These are phyloP conservation scores for Megathymus violae DNA, from an alignment of 1,140 invertebrate genomes.

Conservation along the genomic window DNA sequence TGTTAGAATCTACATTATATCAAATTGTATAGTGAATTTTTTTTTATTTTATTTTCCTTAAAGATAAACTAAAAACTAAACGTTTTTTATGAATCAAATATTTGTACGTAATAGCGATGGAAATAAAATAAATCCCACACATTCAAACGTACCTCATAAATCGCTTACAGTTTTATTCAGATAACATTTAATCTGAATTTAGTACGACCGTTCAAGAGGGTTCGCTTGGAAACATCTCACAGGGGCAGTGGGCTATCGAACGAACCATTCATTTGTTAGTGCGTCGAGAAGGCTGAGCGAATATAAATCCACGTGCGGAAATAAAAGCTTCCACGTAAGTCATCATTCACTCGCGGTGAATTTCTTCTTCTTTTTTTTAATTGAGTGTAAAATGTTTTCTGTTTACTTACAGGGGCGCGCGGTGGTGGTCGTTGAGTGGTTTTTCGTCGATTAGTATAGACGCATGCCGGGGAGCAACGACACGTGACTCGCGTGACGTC, in stretches of 20 bases:
- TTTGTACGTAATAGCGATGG: neutral
- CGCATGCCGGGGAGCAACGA: constrained; percentile 60
- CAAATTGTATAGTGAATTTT: too few relatives aligned
- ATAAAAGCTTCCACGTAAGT: constrained; percentile 45
- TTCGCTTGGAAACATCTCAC: constrained; percentile 71
- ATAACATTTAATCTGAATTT: constrained; percentile 64
- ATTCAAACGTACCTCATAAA: constrained; percentile 41
- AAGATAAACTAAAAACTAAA: constrained; percentile 12
- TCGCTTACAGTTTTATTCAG: constrained; percentile 47
- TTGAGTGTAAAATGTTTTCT: too few relatives aligned
- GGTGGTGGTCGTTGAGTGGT: constrained; percentile 52
- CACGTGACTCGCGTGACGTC: neutral
- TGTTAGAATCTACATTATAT: too few relatives aligned
- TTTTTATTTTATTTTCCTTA: too few relatives aligned
- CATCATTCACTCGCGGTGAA: too few relatives aligned
- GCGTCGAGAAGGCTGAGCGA: constrained; percentile 59
- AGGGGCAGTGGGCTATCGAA: constrained; percentile 83
- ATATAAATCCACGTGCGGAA: constrained; percentile 74
- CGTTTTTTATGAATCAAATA: too few relatives aligned
- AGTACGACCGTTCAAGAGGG: constrained; percentile 72
- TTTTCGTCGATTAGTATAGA: constrained; percentile 32
- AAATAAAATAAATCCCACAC: neutral
- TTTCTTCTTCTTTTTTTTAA: too few relatives aligned
- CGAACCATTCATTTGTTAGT: constrained; percentile 76
- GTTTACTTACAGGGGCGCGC: constrained; percentile 79